Conservation (phyloP, 2,888 invertebrate species). For the Leptopilina syphax region DNA sequence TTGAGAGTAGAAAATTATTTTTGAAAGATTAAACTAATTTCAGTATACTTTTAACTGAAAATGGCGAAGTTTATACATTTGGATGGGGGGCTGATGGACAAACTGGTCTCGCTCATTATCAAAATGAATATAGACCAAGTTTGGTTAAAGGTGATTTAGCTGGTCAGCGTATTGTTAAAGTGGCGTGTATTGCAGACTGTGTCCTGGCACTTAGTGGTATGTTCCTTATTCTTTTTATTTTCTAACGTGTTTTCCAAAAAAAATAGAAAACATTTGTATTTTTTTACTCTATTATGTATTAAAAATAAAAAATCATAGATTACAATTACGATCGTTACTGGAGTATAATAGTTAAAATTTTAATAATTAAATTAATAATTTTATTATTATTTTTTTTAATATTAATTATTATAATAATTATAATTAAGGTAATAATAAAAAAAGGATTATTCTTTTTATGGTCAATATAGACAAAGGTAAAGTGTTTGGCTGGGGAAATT, state of each 20-base stretch:
- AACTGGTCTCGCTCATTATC: constrained; percentile 87
- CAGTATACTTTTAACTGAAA: constrained; percentile 86
- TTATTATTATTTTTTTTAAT: no score
- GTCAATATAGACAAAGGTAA: constrained; percentile 86
- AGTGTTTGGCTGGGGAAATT: constrained; percentile 98
- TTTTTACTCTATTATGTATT: no score
- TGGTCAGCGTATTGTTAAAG: constrained; percentile 87
- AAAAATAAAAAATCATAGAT: no score
- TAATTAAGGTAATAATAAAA: no score
- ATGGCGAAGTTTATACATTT: constrained; percentile 90
- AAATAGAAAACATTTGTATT: no score
- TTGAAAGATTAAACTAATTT: constrained; percentile 21
- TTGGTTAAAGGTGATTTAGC: constrained; percentile 89
- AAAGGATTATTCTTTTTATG: constrained; percentile 42
- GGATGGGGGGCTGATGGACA: constrained; percentile 98
- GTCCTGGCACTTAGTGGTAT: constrained; percentile 91
- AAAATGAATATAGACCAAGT: constrained; percentile 80
- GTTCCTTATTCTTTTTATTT: constrained; percentile 24
- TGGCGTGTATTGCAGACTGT: constrained; percentile 90
- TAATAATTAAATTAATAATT: no score
- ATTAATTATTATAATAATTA: constrained; percentile 3
- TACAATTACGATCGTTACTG: no score
- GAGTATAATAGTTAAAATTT: no score
- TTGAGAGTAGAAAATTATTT: no score
- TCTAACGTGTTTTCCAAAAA: no score